Percentiles rank a stretch among this genome's conserved stretches.
These are phyloP conservation scores for Phylloscopus collybita DNA, from an alignment of 2,797 vertebrate species.

Conservation along the genomic window DNA sequence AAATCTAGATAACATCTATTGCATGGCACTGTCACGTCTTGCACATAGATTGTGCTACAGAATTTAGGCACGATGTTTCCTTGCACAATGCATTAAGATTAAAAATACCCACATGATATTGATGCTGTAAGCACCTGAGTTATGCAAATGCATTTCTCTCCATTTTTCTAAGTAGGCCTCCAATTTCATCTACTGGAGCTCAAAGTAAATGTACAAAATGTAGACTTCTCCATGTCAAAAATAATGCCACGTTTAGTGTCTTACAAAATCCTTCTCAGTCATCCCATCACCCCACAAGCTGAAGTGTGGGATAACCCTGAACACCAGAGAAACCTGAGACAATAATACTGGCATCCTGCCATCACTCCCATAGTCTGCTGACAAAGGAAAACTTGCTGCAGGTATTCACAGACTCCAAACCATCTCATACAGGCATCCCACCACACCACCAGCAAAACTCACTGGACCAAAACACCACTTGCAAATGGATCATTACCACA, in stretches of 20 bases:
- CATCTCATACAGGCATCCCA: accelerated
- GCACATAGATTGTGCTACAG: background rate
- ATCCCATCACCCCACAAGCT: background rate
- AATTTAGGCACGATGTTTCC: background rate
- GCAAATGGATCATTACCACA: accelerated
- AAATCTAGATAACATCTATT: background rate
- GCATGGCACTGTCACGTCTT: background rate
- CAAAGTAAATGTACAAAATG: background rate
- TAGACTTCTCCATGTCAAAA: background rate
- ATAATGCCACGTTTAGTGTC: background rate
- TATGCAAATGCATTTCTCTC: background rate
- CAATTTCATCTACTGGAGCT: background rate
- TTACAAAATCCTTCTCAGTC: background rate
- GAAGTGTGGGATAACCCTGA: background rate
- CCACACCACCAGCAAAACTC: background rate
- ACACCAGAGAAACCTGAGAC: background rate
- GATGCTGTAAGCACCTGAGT: background rate
- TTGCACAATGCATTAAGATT: background rate
- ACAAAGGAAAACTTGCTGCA: background rate
- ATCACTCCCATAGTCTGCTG: background rate
- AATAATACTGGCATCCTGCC: background rate
- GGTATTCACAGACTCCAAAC: background rate
- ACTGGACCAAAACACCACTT: background rate
- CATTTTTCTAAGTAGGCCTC: background rate
- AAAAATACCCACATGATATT: background rate